Conservation (phyloP, 2,113 vertebrate species). For the Cepphus grylle region DNA sequence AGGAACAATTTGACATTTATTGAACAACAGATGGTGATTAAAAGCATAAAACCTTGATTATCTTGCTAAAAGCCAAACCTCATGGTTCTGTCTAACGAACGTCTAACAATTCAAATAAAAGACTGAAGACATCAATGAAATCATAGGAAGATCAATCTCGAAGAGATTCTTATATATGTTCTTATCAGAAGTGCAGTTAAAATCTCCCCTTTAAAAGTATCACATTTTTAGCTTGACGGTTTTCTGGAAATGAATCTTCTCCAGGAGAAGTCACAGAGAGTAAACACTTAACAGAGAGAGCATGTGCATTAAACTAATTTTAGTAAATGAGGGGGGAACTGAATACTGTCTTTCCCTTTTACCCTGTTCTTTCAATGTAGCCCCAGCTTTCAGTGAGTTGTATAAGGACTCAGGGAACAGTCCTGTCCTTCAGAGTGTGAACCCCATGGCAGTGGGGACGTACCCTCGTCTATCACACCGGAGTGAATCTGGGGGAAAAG, state of each 20-base stretch:
- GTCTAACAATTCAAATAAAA: slow-evolving; percentile 67
- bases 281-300: slow-evolving; percentile 46
- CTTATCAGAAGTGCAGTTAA: slow-evolving; percentile 65
- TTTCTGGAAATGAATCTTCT: slow-evolving; percentile 51
- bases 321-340: neutral
- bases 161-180: slow-evolving; percentile 40
- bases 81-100: slow-evolving; percentile 43
- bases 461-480: neutral
- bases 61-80: slow-evolving; percentile 62
- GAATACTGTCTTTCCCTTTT: neutral
- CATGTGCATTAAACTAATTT: slow-evolving; percentile 13
- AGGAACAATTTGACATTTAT: slow-evolving; percentile 77
- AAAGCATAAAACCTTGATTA: slow-evolving; percentile 75
- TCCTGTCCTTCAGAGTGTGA: neutral
- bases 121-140: slow-evolving; percentile 63
- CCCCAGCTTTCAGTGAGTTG: neutral
- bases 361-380: neutral
- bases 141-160: slow-evolving; percentile 55
- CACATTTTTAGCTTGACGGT: slow-evolving; percentile 52
- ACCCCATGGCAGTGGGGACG: neutral
- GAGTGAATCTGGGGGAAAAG: neutral
- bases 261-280: slow-evolving; percentile 39
- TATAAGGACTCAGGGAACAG: neutral
- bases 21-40: slow-evolving; percentile 79
- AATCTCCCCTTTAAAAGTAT: slow-evolving; percentile 55